Conservation (phyloP, 2,113 vertebrate genomes). For the Perca fluviatilis region DNA sequence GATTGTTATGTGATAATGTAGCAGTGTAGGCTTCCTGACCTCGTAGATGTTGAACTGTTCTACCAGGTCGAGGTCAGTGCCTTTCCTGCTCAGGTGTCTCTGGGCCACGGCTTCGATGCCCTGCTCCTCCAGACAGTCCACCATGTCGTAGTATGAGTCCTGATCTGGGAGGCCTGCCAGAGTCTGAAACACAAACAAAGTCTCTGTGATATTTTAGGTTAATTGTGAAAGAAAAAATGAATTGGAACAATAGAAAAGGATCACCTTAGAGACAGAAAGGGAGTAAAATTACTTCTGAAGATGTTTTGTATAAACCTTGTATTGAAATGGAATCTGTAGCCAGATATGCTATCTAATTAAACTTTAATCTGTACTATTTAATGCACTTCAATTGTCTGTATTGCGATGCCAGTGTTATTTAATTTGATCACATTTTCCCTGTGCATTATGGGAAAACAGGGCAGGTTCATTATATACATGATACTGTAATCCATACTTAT, state of each 20-base stretch:
- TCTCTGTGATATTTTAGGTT: conserved; percentile 5
- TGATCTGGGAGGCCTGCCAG: conserved; percentile 94
- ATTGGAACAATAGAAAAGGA: neutral
- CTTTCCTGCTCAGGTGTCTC: conserved; percentile 94
- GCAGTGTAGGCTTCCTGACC: conserved; percentile 79
- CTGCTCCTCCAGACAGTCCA: conserved; percentile 96
- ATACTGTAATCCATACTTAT: neutral
- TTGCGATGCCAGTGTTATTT: neutral
- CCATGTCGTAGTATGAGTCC: conserved; percentile 96
- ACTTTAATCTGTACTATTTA: neutral
- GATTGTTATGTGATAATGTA: neutral
- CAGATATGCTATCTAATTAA: conserved; percentile 4
- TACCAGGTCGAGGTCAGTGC: conserved; percentile 94
- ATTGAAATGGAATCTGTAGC: conserved; percentile 5
- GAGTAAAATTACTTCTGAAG: neutral
- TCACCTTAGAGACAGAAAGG: neutral
- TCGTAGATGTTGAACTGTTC: conserved; percentile 98
- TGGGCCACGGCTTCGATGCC: conserved; percentile 91
- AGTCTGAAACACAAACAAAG: conserved; percentile 81
- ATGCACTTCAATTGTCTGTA: neutral
- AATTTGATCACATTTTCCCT: neutral
- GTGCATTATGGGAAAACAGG: neutral
- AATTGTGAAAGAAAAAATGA: neutral
- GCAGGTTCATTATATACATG: neutral
- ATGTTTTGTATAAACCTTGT: neutral